These are phyloP conservation scores for Danio kyathit DNA, from an alignment of 2,797 vertebrate genomes.

Conservation along the genomic window DNA sequence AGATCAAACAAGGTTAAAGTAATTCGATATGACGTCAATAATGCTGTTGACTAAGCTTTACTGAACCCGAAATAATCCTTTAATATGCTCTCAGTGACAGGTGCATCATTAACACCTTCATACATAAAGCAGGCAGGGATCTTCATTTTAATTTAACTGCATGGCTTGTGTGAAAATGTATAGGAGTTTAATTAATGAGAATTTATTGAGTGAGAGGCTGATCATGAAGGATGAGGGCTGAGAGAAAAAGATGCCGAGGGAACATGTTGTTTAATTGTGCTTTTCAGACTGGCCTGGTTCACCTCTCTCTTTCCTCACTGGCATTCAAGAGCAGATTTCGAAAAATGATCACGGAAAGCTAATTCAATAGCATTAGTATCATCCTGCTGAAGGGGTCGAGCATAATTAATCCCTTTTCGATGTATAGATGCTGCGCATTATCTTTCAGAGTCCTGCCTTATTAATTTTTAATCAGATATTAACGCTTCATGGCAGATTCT, in stretches of 20 bases:
- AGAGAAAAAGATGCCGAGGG: conserved; percentile 7
- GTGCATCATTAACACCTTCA: conserved; percentile 42
- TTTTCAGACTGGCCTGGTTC: conserved; percentile 1
- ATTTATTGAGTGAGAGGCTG: neutral
- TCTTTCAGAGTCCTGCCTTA: conserved; percentile 67
- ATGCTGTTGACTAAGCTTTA: neutral
- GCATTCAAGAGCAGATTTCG: neutral
- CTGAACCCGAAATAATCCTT: neutral
- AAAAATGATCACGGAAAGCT: conserved; percentile 64
- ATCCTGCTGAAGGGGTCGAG: conserved; percentile 37
- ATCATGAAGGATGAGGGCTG: neutral
- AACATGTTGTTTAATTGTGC: conserved; percentile 24
- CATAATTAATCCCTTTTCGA: conserved; percentile 63
- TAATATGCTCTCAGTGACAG: conserved; percentile 20
- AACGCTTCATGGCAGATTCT: neutral
- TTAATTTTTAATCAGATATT: conserved; percentile 67
- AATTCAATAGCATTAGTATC: conserved; percentile 68
- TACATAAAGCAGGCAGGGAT: conserved; percentile 8
- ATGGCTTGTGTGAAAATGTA: conserved; percentile 23
- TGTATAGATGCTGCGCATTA: conserved; percentile 59
- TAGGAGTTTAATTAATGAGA: conserved; percentile 12
- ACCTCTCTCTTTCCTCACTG: neutral
- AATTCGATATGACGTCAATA: neutral
- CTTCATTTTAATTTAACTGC: conserved; percentile 31
- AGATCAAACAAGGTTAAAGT: too few relatives aligned